These are phyloP conservation scores for Branchipolynoe longqiensis DNA, from an alignment of 2,888 invertebrate species.

Conservation along the genomic window DNA sequence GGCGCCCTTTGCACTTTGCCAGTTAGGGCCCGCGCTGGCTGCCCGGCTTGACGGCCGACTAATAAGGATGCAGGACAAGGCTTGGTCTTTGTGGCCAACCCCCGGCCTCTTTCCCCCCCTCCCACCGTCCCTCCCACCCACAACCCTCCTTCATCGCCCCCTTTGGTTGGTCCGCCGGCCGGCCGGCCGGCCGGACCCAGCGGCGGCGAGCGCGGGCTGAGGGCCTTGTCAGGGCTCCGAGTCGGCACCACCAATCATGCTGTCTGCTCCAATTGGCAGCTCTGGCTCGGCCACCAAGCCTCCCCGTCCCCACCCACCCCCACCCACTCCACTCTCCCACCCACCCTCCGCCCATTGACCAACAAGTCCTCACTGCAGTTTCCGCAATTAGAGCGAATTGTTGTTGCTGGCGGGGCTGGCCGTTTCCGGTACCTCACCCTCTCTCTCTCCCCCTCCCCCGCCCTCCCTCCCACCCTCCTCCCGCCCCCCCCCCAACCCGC, in stretches of 20 bases:
- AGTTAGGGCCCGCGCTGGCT: constrained; percentile 36
- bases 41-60: constrained; percentile 34
- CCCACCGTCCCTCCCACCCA: no score
- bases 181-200: constrained; percentile 31
- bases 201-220: constrained; percentile 23
- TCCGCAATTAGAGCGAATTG: constrained; percentile 55
- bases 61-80: constrained; percentile 47
- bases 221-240: constrained; percentile 54
- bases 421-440: no score
- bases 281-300: constrained; percentile 39
- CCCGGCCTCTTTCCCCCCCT: no score
- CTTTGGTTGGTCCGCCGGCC: no score
- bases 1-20: constrained; percentile 46
- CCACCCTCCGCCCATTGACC: constrained; percentile 56
- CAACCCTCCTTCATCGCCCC: no score
- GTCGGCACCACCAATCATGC: constrained; percentile 56
- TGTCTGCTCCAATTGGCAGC: constrained; percentile 55
- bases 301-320: no score
- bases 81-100: constrained; percentile 45
- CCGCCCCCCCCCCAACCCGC: background rate
- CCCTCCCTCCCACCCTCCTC: background rate
- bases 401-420: constrained; percentile 34
- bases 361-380: constrained; percentile 52
- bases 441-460: no score
- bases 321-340: no score